phyloP scores from a whole-genome alignment of 2,113 vertebrate species.

The Herpetotheres cachinnans region DNA sequence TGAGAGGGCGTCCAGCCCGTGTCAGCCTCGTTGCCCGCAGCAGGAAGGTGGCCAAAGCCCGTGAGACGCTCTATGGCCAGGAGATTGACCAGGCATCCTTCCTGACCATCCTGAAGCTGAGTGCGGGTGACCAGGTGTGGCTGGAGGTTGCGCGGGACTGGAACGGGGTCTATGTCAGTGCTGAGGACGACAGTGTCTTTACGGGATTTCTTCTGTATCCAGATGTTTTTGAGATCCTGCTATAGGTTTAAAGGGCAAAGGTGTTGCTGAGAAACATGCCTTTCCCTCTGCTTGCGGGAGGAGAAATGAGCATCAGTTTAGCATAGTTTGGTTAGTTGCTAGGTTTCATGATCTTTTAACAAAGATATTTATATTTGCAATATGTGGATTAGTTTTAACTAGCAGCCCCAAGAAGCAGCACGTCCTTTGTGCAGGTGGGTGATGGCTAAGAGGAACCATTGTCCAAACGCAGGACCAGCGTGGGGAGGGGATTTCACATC shows the following conservation, averaged over 20 bases:
- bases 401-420: not conserved
- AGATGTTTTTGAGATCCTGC: constrained; percentile 56
- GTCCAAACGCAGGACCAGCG: not conserved
- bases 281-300: not conserved
- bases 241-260: not conserved
- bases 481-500: not conserved
- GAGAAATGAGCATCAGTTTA: not conserved
- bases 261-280: accelerated
- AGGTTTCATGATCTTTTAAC: not conserved
- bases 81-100: constrained; percentile 94
- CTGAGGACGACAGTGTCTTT: constrained; percentile 93
- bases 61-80: constrained; percentile 91
- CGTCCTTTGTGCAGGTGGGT: accelerated
- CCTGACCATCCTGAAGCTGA: constrained; percentile 84
- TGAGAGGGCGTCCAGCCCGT: constrained; percentile 86
- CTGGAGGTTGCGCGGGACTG: constrained; percentile 91
- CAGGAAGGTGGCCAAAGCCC: constrained; percentile 80
- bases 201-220: constrained; percentile 93
- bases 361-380: not conserved
- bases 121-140: constrained; percentile 90
- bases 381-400: not conserved
- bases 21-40: constrained; percentile 87
- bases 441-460: not conserved
- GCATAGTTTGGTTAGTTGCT: not conserved
- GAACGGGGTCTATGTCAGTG: constrained; percentile 89